Evolutionary conservation across 92 coral and sea anemone species (phyloP).

Genomic region (Desmophyllum pertusum): DNA sequence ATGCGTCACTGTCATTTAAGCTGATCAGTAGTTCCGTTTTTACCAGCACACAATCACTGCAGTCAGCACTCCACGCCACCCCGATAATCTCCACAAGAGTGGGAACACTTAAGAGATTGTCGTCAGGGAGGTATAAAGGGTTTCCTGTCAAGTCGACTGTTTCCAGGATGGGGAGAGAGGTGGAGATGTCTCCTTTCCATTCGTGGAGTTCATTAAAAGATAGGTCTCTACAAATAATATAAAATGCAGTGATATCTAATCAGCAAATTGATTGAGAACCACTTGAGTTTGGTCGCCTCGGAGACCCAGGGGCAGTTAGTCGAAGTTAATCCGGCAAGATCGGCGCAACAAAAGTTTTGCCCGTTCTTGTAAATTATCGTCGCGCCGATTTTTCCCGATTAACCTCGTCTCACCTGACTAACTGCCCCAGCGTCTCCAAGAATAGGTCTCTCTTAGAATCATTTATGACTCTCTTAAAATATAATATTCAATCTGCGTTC

Average conservation of each 20-base stretch:
- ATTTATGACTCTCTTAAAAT: no score
- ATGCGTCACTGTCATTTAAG: conserved; percentile 27
- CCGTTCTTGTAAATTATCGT: no score
- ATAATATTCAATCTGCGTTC: background rate
- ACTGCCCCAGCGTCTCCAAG: no score
- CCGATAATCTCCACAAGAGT: conserved; percentile 40
- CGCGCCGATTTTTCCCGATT: no score
- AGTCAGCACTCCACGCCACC: conserved; percentile 47
- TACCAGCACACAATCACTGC: conserved; percentile 47
- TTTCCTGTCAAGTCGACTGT: conserved; percentile 65
- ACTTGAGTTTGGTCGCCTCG: no score
- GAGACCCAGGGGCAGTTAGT: no score
- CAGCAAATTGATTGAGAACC: background rate
- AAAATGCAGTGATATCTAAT: background rate
- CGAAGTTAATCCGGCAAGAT: no score
- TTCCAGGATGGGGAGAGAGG: conserved; percentile 46
- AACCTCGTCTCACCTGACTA: no score
- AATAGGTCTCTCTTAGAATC: no score
- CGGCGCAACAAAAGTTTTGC: no score
- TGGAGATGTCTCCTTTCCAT: conserved; percentile 46
- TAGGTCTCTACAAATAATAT: conserved; percentile 46
- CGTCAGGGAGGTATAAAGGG: conserved; percentile 44
- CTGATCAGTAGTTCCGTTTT: conserved; percentile 31
- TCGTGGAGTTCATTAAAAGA: conserved; percentile 35
- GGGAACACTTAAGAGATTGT: conserved; percentile 37